A percentile compares a stretch with the other conserved stretches of the same genome.
phyloP scores from a whole-genome alignment of 2,888 invertebrate genomes.

The Odontocolon sp. region DNA sequence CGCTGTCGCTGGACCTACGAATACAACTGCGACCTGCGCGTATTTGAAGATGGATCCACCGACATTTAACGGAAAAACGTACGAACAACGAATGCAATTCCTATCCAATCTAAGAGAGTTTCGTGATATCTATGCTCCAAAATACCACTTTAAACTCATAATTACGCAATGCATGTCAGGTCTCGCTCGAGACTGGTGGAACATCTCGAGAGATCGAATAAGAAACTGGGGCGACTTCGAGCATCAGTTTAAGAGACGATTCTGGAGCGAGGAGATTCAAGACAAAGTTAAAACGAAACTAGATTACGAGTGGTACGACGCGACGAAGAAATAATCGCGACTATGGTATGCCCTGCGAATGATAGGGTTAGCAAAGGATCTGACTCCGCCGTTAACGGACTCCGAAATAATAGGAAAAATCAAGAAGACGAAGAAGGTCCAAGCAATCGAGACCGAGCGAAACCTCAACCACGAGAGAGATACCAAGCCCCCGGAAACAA shows the following conservation, averaged over 20 bases:
- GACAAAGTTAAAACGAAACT: not conserved
- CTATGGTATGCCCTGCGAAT: not conserved
- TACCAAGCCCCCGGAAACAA: not conserved
- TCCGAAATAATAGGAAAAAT: not conserved
- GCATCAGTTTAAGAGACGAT: not conserved
- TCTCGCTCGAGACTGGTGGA: conserved; percentile 5
- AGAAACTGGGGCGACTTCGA: conserved; percentile 16
- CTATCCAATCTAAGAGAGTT: not conserved
- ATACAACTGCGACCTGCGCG: not conserved
- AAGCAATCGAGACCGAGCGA: not conserved
- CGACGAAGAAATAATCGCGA: not conserved
- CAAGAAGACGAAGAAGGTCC: not conserved
- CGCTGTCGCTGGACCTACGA: not conserved
- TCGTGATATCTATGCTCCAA: not conserved
- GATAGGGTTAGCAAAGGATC: not conserved
- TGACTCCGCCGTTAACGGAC: not conserved
- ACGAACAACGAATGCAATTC: conserved; percentile 12
- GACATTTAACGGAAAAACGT: not conserved
- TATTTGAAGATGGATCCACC: not conserved
- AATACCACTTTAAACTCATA: not conserved
- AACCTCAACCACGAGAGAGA: not conserved
- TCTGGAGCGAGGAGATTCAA: conserved; percentile 12
- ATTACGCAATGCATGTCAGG: conserved; percentile 9
- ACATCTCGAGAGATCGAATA: not conserved
- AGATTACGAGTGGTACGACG: not conserved